Percentiles rank a stretch among this genome's conserved stretches.
Evolutionary conservation across 2,797 vertebrate genomes (phyloP).

Genomic region (Pogoniulus pusillus): DNA sequence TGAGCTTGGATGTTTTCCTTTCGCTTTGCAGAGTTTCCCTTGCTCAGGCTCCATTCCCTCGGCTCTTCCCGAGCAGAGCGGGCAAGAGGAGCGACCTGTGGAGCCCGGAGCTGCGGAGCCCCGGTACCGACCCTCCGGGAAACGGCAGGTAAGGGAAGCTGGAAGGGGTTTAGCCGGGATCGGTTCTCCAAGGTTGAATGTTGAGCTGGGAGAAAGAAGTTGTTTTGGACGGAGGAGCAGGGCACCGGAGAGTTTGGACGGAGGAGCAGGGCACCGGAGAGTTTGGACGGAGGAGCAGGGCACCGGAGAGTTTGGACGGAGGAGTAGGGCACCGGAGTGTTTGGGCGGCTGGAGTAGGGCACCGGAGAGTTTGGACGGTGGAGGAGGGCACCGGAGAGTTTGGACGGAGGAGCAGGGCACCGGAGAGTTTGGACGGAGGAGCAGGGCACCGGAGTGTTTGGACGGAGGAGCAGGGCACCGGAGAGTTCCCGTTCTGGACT

Average conservation of each 20-base stretch:
- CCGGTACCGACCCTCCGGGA: not conserved
- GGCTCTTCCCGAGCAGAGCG: not conserved
- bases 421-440: not conserved
- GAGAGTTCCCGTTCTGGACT: not conserved
- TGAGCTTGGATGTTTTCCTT: constrained; percentile 45
- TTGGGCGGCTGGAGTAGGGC: too few relatives aligned
- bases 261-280: too few relatives aligned
- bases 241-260: too few relatives aligned
- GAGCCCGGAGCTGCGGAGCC: not conserved
- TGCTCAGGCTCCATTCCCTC: not conserved
- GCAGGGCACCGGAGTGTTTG: accelerated
- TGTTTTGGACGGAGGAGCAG: accelerated
- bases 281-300: too few relatives aligned
- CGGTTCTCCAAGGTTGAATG: not conserved
- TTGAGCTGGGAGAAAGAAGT: not conserved
- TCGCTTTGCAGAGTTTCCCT: constrained; percentile 22
- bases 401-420: not conserved
- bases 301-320: too few relatives aligned
- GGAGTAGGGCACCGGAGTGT: too few relatives aligned
- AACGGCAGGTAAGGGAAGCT: constrained; percentile 13
- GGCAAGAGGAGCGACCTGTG: not conserved
- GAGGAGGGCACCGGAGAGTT: accelerated
- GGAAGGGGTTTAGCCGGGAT: not conserved
- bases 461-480: not conserved
- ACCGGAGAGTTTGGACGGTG: accelerated